Evolutionary conservation across 1,140 invertebrate genomes (phyloP).

Genomic region (Yoshiicerus persimilis): DNA sequence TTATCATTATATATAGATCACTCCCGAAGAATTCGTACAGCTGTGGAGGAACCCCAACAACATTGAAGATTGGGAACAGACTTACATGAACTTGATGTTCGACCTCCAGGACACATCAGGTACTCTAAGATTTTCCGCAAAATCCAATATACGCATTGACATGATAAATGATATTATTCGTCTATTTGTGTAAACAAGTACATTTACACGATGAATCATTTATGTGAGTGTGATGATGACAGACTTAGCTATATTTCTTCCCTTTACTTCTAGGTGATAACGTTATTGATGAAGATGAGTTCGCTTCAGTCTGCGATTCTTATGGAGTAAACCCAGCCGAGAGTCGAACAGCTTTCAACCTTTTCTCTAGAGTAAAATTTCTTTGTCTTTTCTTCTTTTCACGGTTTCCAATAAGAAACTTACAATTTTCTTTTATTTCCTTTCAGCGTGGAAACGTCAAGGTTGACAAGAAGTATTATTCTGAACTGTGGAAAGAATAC

Average conservation of each 20-base stretch:
- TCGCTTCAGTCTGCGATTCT: constrained; percentile 74
- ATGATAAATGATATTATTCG: constrained; percentile 1
- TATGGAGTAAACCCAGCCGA: constrained; percentile 71
- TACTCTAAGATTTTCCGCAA: constrained; percentile 45
- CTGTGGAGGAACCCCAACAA: constrained; percentile 64
- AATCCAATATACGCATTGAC: neutral
- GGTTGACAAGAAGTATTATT: constrained; percentile 49
- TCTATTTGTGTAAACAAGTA: neutral
- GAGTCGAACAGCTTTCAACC: constrained; percentile 72
- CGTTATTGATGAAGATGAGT: constrained; percentile 71
- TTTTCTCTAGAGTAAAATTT: constrained; percentile 68
- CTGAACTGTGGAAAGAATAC: constrained; percentile 76
- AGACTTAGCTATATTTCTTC: neutral
- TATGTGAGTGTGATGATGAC: neutral
- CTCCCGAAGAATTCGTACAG: constrained; percentile 40
- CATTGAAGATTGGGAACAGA: constrained; percentile 65
- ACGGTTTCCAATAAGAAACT: neutral
- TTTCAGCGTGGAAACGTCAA: constrained; percentile 32
- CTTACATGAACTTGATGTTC: constrained; percentile 84
- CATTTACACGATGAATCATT: neutral
- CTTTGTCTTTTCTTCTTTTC: neutral
- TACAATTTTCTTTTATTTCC: neutral
- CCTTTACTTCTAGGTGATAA: constrained; percentile 63
- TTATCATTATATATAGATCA: constrained; percentile 28
- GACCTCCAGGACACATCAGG: constrained; percentile 80